Conservation (phyloP, 1,140 invertebrate species). For the Apis dorsata region DNA sequence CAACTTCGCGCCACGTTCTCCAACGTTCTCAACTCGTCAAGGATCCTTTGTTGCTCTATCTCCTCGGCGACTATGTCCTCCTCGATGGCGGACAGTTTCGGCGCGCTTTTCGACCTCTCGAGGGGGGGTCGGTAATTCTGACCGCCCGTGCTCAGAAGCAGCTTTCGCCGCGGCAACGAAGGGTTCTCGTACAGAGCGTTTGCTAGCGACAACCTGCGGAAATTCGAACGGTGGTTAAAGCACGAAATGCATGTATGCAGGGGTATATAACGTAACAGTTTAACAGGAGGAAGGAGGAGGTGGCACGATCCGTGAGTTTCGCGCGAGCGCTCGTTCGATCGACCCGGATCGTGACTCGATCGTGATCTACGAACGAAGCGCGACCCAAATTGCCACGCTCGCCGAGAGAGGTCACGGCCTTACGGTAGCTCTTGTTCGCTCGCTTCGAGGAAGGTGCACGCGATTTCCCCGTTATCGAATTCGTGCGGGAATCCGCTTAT, state of each 20-base stretch:
- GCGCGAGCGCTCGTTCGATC: constrained; percentile 27
- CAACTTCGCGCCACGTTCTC: constrained; percentile 76
- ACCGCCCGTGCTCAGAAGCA: constrained; percentile 88
- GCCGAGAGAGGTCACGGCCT: constrained; percentile 10
- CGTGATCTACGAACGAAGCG: constrained; percentile 46
- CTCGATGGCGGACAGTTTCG: constrained; percentile 95
- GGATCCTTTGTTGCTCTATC: constrained; percentile 81
- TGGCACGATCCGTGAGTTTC: no score
- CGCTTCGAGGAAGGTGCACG: not conserved
- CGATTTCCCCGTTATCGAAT: constrained; percentile 46
- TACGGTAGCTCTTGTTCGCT: constrained; percentile 4
- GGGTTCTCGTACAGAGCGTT: constrained; percentile 93
- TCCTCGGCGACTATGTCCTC: constrained; percentile 93
- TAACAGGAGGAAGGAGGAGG: no score
- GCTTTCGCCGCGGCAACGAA: constrained; percentile 89
- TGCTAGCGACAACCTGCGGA: constrained; percentile 87
- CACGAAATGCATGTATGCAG: no score
- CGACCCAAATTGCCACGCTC: constrained; percentile 51
- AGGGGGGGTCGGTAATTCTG: constrained; percentile 94
- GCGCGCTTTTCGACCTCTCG: constrained; percentile 96
- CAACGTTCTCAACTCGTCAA: constrained; percentile 75
- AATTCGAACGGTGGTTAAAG: not conserved
- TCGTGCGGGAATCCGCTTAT: not conserved
- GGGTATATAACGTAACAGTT: no score
- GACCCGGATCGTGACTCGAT: constrained; percentile 72